phyloP scores from a whole-genome alignment of 2,797 vertebrate genomes.

The Neosilurus hyrtlii region DNA sequence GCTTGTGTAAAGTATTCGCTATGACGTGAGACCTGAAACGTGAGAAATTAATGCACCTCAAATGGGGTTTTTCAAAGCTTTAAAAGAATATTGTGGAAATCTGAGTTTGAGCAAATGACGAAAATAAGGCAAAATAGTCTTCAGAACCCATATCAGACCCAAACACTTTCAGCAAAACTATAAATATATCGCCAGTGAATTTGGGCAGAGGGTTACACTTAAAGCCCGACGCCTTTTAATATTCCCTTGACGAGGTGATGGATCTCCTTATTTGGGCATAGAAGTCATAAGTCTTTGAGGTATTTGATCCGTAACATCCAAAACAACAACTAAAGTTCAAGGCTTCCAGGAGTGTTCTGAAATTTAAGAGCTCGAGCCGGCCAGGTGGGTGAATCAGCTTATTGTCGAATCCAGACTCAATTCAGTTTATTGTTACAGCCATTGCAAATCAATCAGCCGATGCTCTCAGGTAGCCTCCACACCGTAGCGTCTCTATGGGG shows the following conservation, averaged over 20 bases:
- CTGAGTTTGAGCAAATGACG: background rate
- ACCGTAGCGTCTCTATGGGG: slow-evolving; percentile 41
- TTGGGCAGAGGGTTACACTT: background rate
- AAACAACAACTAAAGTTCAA: no score
- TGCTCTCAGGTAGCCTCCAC: slow-evolving; percentile 35
- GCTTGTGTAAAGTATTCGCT: background rate
- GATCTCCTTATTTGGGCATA: background rate
- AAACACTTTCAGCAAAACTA: background rate
- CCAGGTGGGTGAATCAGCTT: background rate
- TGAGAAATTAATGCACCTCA: slow-evolving; percentile 4
- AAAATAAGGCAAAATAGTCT: background rate
- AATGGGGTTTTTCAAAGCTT: background rate
- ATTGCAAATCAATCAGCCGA: slow-evolving; percentile 48
- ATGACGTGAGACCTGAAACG: background rate
- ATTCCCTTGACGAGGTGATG: background rate
- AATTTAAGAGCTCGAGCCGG: background rate
- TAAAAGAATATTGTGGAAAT: background rate
- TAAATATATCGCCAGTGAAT: background rate
- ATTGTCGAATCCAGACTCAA: slow-evolving; percentile 37
- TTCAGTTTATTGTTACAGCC: slow-evolving; percentile 38
- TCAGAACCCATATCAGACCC: background rate
- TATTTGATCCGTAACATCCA: no score
- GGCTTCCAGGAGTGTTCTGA: background rate
- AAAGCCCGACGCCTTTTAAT: background rate
- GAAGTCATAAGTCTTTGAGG: background rate